Evolutionary conservation across 2,888 invertebrate species (phyloP).

Genomic region (Acanthosoma haemorrhoidale): DNA sequence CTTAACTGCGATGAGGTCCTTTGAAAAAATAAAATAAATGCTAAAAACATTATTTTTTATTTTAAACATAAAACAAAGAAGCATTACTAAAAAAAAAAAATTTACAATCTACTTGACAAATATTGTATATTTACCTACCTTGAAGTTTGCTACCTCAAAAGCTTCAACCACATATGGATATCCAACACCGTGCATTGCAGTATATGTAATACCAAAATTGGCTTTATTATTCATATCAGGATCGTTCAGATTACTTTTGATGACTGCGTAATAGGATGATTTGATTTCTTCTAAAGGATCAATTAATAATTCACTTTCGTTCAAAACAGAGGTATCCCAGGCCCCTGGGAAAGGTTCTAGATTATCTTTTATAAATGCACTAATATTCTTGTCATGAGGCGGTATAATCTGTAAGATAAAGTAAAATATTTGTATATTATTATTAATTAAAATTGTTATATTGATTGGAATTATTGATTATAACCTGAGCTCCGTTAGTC

Average conservation of each 20-base stretch:
- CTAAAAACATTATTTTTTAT: background rate
- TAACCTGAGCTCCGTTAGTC: constrained; percentile 76
- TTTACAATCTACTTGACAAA: background rate
- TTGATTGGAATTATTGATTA: background rate
- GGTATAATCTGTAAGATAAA: constrained; percentile 64
- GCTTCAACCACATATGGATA: constrained; percentile 69
- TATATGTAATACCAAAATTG: constrained; percentile 71
- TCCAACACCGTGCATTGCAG: constrained; percentile 98
- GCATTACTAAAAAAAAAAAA: constrained; percentile 1
- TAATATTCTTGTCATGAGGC: constrained; percentile 84
- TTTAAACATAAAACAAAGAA: background rate
- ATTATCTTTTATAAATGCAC: constrained; percentile 68
- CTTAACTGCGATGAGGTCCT: constrained; percentile 60
- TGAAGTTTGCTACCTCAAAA: constrained; percentile 67
- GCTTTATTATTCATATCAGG: constrained; percentile 55
- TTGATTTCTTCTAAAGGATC: constrained; percentile 69
- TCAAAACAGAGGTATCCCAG: constrained; percentile 60
- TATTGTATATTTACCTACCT: constrained; percentile 49
- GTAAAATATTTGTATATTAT: background rate
- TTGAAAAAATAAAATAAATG: constrained; percentile 13
- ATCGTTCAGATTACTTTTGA: constrained; percentile 53
- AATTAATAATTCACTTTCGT: constrained; percentile 44
- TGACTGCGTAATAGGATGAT: constrained; percentile 57
- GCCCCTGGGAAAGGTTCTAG: constrained; percentile 69
- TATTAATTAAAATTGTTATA: background rate